Evolutionary conservation across 2,113 vertebrate species (phyloP).

Genomic region (Tursiops truncatus): DNA sequence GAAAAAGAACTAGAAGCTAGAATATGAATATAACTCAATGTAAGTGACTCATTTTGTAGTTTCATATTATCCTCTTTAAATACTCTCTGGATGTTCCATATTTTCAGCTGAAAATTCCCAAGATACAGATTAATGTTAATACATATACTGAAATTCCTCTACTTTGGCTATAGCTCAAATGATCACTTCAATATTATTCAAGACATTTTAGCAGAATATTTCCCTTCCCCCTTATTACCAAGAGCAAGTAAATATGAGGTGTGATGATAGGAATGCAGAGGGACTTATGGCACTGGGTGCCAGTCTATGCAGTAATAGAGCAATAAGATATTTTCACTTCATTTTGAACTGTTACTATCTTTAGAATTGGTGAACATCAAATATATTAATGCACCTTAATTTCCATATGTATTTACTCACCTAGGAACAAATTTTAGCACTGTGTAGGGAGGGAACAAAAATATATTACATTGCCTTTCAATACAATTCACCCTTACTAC

Average conservation of each 20-base stretch:
- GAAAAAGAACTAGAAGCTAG: background rate
- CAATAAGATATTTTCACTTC: background rate
- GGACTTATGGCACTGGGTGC: rapidly evolving
- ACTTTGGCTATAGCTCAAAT: background rate
- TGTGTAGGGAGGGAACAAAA: background rate
- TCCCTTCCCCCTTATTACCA: background rate
- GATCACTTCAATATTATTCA: background rate
- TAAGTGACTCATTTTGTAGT: background rate
- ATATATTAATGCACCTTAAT: background rate
- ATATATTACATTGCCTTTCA: background rate
- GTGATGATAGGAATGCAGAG: background rate
- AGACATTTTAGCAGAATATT: background rate
- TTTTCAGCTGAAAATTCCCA: conserved; percentile 9
- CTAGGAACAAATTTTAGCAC: background rate
- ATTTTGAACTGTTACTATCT: background rate
- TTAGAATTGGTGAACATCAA: conserved; percentile 2
- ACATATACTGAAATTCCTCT: background rate
- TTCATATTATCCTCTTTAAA: background rate
- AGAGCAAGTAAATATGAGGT: background rate
- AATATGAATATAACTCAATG: background rate
- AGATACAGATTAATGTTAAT: conserved; percentile 9
- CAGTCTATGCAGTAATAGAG: background rate
- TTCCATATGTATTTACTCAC: background rate
- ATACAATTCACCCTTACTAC: background rate
- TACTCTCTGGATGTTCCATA: background rate